Conservation (phyloP, 2,797 vertebrate genomes). For the Trachops cirrhosus region DNA sequence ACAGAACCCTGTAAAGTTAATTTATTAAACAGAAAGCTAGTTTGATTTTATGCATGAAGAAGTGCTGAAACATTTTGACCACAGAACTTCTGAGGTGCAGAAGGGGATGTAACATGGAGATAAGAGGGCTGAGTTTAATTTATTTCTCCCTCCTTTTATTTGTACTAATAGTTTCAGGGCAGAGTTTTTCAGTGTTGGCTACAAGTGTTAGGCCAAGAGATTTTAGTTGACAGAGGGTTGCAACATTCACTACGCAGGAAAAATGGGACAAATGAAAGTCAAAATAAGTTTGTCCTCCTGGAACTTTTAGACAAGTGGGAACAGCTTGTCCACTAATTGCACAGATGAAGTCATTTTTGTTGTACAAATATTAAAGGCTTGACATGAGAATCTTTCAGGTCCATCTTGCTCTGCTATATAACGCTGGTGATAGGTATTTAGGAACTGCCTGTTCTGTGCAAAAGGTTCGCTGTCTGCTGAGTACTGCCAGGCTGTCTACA, state of each 20-base stretch:
- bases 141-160: slow-evolving; percentile 39
- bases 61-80: background rate
- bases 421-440: slow-evolving; percentile 62
- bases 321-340: slow-evolving; percentile 60
- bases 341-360: slow-evolving; percentile 65
- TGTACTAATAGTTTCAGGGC: slow-evolving; percentile 30
- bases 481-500: background rate
- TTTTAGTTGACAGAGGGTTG: slow-evolving; percentile 37
- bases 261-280: slow-evolving; percentile 55
- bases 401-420: slow-evolving; percentile 44
- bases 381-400: slow-evolving; percentile 36
- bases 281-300: slow-evolving; percentile 58
- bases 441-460: slow-evolving; percentile 65
- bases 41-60: slow-evolving; percentile 37
- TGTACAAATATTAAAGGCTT: slow-evolving; percentile 32
- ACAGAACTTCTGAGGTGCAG: background rate
- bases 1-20: background rate
- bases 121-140: background rate
- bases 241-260: slow-evolving; percentile 42
- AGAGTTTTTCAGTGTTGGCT: slow-evolving; percentile 37
- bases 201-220: slow-evolving; percentile 45
- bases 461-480: slow-evolving; percentile 39
- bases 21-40: slow-evolving; percentile 19
- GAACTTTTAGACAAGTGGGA: slow-evolving; percentile 37
- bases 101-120: background rate